phyloP scores from a whole-genome alignment of 2,113 vertebrate species.

The Potamarius usumacintae region DNA sequence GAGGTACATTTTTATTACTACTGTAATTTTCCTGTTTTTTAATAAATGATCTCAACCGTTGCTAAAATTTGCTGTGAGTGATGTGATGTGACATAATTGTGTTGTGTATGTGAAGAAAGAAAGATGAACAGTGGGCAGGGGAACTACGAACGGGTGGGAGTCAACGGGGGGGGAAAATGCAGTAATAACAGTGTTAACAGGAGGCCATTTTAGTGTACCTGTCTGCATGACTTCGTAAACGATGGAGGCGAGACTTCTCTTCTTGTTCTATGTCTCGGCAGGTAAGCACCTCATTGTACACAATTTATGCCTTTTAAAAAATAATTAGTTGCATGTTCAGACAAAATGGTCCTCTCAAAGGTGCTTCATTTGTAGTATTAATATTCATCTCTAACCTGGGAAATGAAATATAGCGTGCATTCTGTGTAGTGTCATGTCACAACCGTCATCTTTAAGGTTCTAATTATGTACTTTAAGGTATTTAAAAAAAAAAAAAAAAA shows the following conservation, averaged over 20 bases:
- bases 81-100: neutral
- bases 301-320: neutral
- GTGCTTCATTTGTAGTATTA: neutral
- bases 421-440: neutral
- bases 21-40: conserved; percentile 45
- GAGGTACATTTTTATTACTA: conserved; percentile 74
- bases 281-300: neutral
- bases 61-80: neutral
- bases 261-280: conserved; percentile 2
- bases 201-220: neutral
- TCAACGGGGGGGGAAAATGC: neutral
- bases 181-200: neutral
- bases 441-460: neutral
- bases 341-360: neutral
- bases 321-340: no score
- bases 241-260: conserved; percentile 21
- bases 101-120: neutral
- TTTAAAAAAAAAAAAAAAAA: no score
- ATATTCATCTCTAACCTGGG: neutral
- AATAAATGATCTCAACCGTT: conserved; percentile 64
- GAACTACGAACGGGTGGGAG: conserved; percentile 14
- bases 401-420: neutral
- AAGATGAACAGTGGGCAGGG: neutral
- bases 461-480: neutral
- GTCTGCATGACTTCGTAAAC: neutral